Evolutionary conservation across 2,113 vertebrate species (phyloP).

Genomic region (Gymnobelideus leadbeateri): DNA sequence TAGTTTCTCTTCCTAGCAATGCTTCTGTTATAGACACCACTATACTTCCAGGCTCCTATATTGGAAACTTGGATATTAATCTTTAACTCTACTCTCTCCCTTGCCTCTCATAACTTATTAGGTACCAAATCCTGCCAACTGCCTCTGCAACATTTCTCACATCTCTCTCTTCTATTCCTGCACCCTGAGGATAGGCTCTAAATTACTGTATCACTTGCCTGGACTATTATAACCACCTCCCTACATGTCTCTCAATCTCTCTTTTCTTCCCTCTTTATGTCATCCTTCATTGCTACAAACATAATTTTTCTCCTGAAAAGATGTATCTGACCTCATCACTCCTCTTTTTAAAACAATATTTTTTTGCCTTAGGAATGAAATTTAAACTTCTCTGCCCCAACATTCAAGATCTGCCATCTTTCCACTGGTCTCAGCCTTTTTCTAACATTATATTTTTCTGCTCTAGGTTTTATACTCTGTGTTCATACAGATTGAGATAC

Average conservation of each 20-base stretch:
- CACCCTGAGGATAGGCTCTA: not conserved
- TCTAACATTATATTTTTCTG: not conserved
- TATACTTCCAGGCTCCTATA: not conserved
- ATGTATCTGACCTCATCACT: not conserved
- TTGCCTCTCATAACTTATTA: not conserved
- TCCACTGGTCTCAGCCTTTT: not conserved
- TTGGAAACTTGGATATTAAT: not conserved
- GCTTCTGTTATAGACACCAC: not conserved
- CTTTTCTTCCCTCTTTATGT: not conserved
- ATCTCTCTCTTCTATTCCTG: not conserved
- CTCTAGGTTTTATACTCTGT: not conserved
- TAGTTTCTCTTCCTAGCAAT: not conserved
- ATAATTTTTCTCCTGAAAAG: not conserved
- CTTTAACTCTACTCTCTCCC: not conserved
- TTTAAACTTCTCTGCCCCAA: not conserved
- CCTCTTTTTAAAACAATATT: not conserved
- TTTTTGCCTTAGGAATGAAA: not conserved
- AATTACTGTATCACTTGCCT: not conserved
- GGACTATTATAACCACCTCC: not conserved
- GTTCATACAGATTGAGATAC: not conserved
- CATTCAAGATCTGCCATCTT: not conserved
- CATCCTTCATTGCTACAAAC: not conserved
- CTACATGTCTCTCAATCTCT: not conserved
- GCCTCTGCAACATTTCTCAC: not conserved
- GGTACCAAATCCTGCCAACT: not conserved